These are phyloP conservation scores for Takifugu rubripes DNA, from an alignment of 2,797 vertebrate genomes.

Conservation along the genomic window DNA sequence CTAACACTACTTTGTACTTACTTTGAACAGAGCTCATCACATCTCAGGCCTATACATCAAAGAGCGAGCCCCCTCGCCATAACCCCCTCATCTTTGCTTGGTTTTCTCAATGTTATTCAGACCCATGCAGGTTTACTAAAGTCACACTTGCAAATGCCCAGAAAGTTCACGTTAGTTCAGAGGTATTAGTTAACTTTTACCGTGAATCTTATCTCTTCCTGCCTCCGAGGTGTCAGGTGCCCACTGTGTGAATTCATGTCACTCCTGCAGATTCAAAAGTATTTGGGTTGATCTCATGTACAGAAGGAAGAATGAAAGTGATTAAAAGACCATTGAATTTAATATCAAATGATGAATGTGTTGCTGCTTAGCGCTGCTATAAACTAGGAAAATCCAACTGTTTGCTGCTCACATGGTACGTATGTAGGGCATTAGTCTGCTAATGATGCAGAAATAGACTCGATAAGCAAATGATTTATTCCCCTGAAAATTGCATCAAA, in stretches of 20 bases:
- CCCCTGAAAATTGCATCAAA: slow-evolving; percentile 66
- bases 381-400: slow-evolving; percentile 19
- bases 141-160: slow-evolving; percentile 68
- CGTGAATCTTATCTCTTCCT: slow-evolving; percentile 60
- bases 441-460: slow-evolving; percentile 60
- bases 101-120: slow-evolving; percentile 72
- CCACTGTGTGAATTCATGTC: slow-evolving; percentile 42
- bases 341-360: neutral
- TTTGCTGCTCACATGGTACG: slow-evolving; percentile 29
- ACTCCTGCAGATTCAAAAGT: slow-evolving; percentile 32
- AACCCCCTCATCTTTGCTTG: slow-evolving; percentile 39
- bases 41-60: slow-evolving; percentile 81
- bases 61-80: slow-evolving; percentile 37
- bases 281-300: slow-evolving; percentile 39
- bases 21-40: slow-evolving; percentile 80
- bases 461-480: slow-evolving; percentile 64
- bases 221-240: slow-evolving; percentile 49
- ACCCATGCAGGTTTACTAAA: slow-evolving; percentile 69
- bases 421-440: slow-evolving; percentile 51
- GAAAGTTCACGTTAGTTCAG: slow-evolving; percentile 64
- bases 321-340: slow-evolving; percentile 3
- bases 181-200: slow-evolving; percentile 63
- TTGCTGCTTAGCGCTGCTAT: neutral
- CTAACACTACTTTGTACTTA: slow-evolving; percentile 72
- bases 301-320: slow-evolving; percentile 15